phyloP scores from a whole-genome alignment of 2,113 vertebrate species.

The Puntigrus tetrazona region DNA sequence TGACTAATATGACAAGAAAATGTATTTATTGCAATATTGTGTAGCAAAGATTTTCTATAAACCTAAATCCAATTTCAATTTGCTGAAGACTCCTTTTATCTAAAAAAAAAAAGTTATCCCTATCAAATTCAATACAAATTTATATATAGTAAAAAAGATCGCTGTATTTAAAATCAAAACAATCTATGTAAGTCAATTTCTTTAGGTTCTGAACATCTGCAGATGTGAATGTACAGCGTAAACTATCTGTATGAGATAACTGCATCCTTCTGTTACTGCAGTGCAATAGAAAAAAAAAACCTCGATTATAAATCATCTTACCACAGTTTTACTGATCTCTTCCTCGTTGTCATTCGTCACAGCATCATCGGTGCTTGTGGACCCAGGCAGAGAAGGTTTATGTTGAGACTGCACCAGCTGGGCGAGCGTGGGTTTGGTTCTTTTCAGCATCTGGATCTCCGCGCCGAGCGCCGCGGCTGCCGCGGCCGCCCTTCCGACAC shows the following conservation, averaged over 20 bases:
- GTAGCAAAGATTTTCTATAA: background rate
- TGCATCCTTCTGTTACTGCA: background rate
- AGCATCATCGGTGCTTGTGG: constrained; percentile 63
- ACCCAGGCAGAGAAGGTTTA: constrained; percentile 77
- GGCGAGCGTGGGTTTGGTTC: constrained; percentile 61
- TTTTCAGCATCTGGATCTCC: constrained; percentile 52
- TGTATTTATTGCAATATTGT: background rate
- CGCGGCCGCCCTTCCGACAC: constrained; percentile 51
- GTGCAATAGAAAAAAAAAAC: background rate
- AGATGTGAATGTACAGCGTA: background rate
- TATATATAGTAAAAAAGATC: too few relatives aligned
- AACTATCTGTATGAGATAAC: background rate
- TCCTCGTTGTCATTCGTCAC: constrained; percentile 20
- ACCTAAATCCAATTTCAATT: background rate
- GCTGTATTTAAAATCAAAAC: background rate
- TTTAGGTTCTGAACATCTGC: background rate
- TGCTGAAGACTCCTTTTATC: too few relatives aligned
- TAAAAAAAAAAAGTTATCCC: background rate
- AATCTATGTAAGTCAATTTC: background rate
- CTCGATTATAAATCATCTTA: constrained; percentile 23
- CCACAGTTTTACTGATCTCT: constrained; percentile 33
- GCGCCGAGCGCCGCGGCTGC: constrained; percentile 58
- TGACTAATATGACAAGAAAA: too few relatives aligned
- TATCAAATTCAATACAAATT: background rate
- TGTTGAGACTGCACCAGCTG: constrained; percentile 80